phyloP scores from a whole-genome alignment of 2,888 invertebrate species.

The Dorcus hopei region DNA sequence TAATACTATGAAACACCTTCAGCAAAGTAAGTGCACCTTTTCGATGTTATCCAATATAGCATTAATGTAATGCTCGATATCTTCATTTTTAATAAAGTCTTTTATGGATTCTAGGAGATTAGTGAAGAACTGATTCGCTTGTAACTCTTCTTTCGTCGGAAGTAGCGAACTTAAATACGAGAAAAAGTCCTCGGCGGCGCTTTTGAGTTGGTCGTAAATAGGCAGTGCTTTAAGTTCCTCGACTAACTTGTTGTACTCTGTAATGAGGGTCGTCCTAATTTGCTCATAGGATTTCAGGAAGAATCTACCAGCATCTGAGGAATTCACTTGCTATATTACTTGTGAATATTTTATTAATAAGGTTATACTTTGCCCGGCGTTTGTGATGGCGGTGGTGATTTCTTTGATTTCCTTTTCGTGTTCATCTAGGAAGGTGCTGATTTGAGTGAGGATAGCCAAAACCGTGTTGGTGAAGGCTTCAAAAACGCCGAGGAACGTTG shows the following conservation, averaged over 20 bases:
- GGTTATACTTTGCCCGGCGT: constrained; percentile 52
- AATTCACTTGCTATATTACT: constrained; percentile 45
- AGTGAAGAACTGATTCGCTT: no score
- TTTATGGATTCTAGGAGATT: no score
- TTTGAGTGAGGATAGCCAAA: constrained; percentile 51
- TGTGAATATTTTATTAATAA: background rate
- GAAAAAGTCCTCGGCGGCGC: constrained; percentile 43
- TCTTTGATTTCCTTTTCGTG: constrained; percentile 67
- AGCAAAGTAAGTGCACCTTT: no score
- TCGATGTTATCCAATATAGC: no score
- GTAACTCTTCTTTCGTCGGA: no score
- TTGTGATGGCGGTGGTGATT: constrained; percentile 53
- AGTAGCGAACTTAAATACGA: no score
- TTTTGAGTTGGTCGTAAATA: constrained; percentile 50
- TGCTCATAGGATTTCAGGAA: constrained; percentile 46
- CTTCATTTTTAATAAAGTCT: no score
- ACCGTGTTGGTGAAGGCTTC: constrained; percentile 45
- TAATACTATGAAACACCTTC: no score
- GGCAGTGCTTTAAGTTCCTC: constrained; percentile 58
- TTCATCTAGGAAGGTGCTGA: constrained; percentile 58
- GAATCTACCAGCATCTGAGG: constrained; percentile 48
- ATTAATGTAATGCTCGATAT: no score
- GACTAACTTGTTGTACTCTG: constrained; percentile 47
- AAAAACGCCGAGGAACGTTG: constrained; percentile 49
- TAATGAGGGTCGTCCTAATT: constrained; percentile 46